phyloP scores from a whole-genome alignment of 2,888 invertebrate genomes.

The Tinea trinotella region DNA sequence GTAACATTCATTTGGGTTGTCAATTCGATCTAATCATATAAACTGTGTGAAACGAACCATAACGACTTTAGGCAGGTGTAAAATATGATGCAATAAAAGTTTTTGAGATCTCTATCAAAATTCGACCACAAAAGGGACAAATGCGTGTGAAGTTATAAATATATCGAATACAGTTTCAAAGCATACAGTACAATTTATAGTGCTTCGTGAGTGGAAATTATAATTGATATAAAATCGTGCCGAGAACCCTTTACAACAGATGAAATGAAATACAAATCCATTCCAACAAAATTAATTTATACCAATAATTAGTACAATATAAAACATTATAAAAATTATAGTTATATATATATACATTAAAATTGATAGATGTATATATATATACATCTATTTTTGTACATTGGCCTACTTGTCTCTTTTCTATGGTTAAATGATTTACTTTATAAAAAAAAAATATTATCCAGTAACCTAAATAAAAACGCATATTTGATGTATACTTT shows the following conservation, averaged over 20 bases:
- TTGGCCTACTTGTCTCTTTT: too few species aligned
- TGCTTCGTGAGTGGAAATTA: slow-evolving; percentile 4
- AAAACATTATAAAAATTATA: too few species aligned
- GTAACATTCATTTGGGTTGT: not conserved
- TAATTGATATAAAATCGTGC: not conserved
- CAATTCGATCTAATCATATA: slow-evolving; percentile 10
- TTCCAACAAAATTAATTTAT: not conserved
- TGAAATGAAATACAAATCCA: too few species aligned
- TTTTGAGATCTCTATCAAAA: slow-evolving; percentile 10
- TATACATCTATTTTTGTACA: too few species aligned
- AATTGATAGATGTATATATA: too few species aligned
- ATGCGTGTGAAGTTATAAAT: slow-evolving; percentile 5
- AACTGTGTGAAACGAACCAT: slow-evolving; percentile 8
- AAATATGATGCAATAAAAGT: slow-evolving; percentile 7
- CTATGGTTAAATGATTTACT: too few species aligned
- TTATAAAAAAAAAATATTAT: not conserved
- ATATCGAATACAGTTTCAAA: not conserved
- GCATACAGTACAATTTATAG: not conserved
- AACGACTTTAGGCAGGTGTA: slow-evolving; percentile 2
- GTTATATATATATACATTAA: too few species aligned
- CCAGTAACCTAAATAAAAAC: not conserved
- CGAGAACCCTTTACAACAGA: not conserved
- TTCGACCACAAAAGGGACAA: slow-evolving; percentile 10
- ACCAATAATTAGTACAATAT: too few species aligned
- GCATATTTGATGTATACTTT: not conserved